Evolutionary conservation across 2,797 vertebrate genomes (phyloP).

Genomic region (Sebastes itinus): DNA sequence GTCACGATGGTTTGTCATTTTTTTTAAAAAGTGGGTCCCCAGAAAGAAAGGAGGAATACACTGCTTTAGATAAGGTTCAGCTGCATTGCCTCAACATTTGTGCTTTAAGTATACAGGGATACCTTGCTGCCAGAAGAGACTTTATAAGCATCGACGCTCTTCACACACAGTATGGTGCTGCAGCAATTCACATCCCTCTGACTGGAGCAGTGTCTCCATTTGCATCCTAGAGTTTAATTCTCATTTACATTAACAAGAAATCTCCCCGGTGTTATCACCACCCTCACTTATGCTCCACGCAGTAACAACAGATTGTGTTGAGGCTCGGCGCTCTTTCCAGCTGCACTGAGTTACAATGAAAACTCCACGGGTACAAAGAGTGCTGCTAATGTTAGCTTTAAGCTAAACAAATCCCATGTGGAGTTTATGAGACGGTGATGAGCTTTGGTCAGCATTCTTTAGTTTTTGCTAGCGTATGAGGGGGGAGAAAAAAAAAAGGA

Average conservation of each 20-base stretch:
- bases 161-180: background rate
- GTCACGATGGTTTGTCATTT: too few species aligned
- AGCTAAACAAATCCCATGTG: constrained; percentile 44
- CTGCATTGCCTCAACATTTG: background rate
- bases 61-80: background rate
- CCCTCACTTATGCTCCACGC: background rate
- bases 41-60: background rate
- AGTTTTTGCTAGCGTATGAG: background rate
- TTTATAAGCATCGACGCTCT: background rate
- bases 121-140: background rate
- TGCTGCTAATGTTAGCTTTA: constrained; percentile 26
- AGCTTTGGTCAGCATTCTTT: constrained; percentile 9
- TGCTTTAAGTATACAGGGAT: background rate
- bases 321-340: constrained; percentile 35
- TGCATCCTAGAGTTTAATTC: background rate
- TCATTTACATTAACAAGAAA: background rate
- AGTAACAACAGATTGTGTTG: constrained; percentile 23
- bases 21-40: too few species aligned
- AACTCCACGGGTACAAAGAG: background rate
- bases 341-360: constrained; percentile 38
- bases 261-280: background rate
- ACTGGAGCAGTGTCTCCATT: background rate
- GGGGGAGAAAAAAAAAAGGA: background rate
- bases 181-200: background rate
- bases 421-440: constrained; percentile 22